These are phyloP conservation scores for Amphimallon solstitiale DNA, from an alignment of 2,888 invertebrate species.

Conservation along the genomic window DNA sequence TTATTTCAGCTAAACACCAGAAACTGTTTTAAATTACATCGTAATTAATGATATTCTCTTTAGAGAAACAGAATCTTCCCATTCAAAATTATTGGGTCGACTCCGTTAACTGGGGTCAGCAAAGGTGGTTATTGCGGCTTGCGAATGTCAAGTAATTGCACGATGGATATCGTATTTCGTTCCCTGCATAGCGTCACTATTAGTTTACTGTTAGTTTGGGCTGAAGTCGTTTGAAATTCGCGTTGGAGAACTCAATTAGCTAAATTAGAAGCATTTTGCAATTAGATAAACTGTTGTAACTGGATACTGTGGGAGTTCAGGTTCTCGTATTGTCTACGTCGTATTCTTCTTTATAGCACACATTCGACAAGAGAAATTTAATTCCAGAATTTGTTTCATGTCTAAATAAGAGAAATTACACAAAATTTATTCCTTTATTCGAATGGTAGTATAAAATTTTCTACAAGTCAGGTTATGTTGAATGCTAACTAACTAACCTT, in stretches of 20 bases:
- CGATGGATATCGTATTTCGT: conserved; percentile 8
- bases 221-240: conserved; percentile 2
- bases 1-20: too few relatives aligned
- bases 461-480: too few relatives aligned
- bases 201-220: conserved; percentile 2
- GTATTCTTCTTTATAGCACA: too few relatives aligned
- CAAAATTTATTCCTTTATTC: too few relatives aligned
- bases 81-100: conserved; percentile 1
- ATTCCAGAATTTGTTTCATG: too few relatives aligned
- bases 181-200: conserved; percentile 1
- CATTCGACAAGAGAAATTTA: too few relatives aligned
- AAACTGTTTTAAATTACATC: neutral
- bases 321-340: neutral
- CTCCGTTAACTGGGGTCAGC: conserved; percentile 7
- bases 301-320: neutral
- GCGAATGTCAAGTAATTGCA: conserved; percentile 16
- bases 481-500: too few relatives aligned
- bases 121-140: conserved; percentile 23
- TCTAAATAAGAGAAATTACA: too few relatives aligned
- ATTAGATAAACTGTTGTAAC: conserved; percentile 11
- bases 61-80: neutral
- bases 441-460: too few relatives aligned
- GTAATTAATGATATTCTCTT: conserved; percentile 8
- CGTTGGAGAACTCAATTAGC: conserved; percentile 12
- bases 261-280: conserved; percentile 19